phyloP scores from a whole-genome alignment of 1,140 invertebrate species.

The Choristoneura fumiferana region DNA sequence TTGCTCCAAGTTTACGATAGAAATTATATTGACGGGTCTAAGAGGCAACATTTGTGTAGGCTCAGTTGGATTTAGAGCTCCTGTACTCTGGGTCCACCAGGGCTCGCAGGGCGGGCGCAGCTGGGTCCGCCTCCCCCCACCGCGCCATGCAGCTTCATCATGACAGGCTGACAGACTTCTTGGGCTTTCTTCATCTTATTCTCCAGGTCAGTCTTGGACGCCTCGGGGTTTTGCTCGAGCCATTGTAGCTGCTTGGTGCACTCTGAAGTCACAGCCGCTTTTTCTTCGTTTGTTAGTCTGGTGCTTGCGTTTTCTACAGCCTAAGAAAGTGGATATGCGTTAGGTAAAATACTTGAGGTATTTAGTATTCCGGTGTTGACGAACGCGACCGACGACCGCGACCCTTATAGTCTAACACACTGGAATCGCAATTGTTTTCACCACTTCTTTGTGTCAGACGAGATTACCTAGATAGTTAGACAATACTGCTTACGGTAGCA shows the following conservation, averaged over 20 bases:
- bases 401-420: no score
- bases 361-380: no score
- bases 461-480: no score
- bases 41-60: no score
- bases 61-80: no score
- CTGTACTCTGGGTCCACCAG: slow-evolving; percentile 45
- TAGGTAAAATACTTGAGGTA: no score
- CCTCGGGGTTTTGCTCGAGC: slow-evolving; percentile 82
- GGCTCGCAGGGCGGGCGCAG: slow-evolving; percentile 50
- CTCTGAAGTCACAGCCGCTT: slow-evolving; percentile 79
- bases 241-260: slow-evolving; percentile 79
- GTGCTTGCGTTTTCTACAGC: slow-evolving; percentile 83
- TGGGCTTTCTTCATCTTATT: slow-evolving; percentile 86
- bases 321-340: slow-evolving; percentile 40
- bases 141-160: slow-evolving; percentile 87
- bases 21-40: no score
- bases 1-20: no score
- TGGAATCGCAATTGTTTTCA: no score
- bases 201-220: slow-evolving; percentile 88
- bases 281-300: slow-evolving; percentile 81
- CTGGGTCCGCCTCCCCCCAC: slow-evolving; percentile 79
- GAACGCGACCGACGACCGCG: no score
- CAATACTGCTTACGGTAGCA: no score
- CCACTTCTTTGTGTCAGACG: no score
- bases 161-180: slow-evolving; percentile 84